Evolutionary conservation across 2,888 invertebrate genomes (phyloP), one percentile per base, ranked within the genome.

Genomic region (Dinocampus coccinellae): DNA sequence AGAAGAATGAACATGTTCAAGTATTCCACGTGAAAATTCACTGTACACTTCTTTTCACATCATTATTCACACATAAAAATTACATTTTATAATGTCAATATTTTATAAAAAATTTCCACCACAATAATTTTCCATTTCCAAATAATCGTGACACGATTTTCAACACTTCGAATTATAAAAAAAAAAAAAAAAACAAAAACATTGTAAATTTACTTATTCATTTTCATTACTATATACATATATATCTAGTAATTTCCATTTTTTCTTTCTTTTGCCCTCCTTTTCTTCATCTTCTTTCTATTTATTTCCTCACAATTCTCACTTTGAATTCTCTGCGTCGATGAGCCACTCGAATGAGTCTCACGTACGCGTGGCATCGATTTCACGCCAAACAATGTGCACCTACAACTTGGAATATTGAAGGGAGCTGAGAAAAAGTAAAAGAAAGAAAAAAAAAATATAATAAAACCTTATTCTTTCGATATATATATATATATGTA

Each of bases 361-460:
- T 69, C 67, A 67, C 63, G 72, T 74, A 72, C 76, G 75, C 77
- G 74, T 74, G 80, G 84, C 85, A 84, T 85, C 84, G 84, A 85
- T 85, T 85, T 84, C 84, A 79, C 75, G 64, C 70, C 79, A 80
- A 83, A 83, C 83, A 83, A 82, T 82, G 79, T 81, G 61, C 62
- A 55, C 16, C 16, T 47, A 47, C 66, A 62, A 69, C 52, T 52
- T 39, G 9, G 34, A 64, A 22, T 42, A 62, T 63, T 39, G 20
- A n/a, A 36, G 52, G 58, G 71, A 66, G 52, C 64, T 36, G 60
- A 70, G 52, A 57, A 39, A 47, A 63, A 62, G 24, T 13, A 58
- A 36, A 58, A 67, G 65, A 55, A 39, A 74, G 47, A 74, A 70
- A 58, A 26, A 65, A 47, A 66, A 58, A 69, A 62, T 62, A 47